Base-by-base conservation (phyloP, 2,113 vertebrate genomes). In the Chloropsis hardwickii region DNA sequence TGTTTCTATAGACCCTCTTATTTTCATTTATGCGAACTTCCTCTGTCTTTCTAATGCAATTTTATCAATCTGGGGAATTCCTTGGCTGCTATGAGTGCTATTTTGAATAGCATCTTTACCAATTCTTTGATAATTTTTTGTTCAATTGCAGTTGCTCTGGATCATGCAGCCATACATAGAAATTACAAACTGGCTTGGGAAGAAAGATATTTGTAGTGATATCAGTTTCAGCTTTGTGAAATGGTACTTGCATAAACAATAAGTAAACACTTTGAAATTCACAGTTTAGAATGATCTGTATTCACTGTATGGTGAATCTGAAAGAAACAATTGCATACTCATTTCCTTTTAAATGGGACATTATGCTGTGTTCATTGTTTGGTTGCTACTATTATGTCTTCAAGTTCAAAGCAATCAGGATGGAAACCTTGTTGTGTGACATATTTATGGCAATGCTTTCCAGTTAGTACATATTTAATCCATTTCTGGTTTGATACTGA, bases 361-460 rank as follows among this genome's bases (percentile, higher is more conserved):
- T 88, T 58, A 31, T 0, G 0, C 1, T 50, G 5, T 39, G 5
- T 42, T 82, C 45, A 37, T 7, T 53, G 14, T 40, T 67, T 22
- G 69, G 17, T 25, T 81, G 22, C 14, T 64, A 22, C 5, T 44
- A 31, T 42, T 12, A 28, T 20, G 16, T 50, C 29, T 57, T 80
- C 44, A 77, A 57, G 66, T 57, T 58, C 77, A 58, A 88, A 73
- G 1, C 27, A 62, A n/a, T 37, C 18, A 70, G n/a, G 21, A 58
- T n/a, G 62, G 31, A 95, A 95, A 47, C 12, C 1, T 64, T 62
- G 5, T 37, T 71, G 2, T 66, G 19, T 50, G 24, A 11, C 6
- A 4, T 47, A 70, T 70, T 50, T 57, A n/a, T 28, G 15, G 29
- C 16, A 85, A 29, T 62, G 2, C 1, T 93, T 85, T 72, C 14